Conservation (phyloP, 2,797 vertebrate genomes). For the Tachyglossus aculeatus region DNA sequence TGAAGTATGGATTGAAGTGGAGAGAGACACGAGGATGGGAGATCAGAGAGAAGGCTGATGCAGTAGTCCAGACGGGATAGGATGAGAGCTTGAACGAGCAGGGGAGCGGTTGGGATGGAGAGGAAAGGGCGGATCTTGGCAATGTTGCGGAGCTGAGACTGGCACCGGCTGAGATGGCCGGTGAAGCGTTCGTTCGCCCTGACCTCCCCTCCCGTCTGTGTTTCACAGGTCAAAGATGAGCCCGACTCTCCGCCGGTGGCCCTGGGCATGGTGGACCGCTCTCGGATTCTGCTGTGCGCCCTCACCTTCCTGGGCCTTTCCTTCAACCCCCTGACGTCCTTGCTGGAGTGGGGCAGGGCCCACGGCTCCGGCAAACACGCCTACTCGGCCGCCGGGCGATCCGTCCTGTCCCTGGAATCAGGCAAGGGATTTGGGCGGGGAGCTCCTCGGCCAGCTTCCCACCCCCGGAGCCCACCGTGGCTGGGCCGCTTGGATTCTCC, state of each 20-base stretch:
- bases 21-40: no score
- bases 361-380: conserved; percentile 48
- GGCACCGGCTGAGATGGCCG: no score
- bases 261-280: conserved; percentile 95
- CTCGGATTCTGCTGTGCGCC: conserved; percentile 92
- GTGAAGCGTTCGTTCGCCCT: not conserved
- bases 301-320: conserved; percentile 96
- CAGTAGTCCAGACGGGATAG: no score
- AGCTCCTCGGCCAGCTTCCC: not conserved
- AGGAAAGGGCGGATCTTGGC: no score
- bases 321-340: conserved; percentile 91
- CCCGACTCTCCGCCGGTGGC: conserved; percentile 90
- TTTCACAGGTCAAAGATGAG: conserved; percentile 90
- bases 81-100: no score
- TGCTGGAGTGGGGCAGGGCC: conserved; percentile 80
- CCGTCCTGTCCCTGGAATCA: conserved; percentile 80
- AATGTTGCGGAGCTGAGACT: no score
- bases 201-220: not conserved
- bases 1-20: no score
- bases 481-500: conserved; percentile 2
- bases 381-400: conserved; percentile 79
- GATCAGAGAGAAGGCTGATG: no score
- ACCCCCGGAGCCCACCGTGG: conserved; percentile 76
- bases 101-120: no score
- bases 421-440: conserved; percentile 55